Evolutionary conservation across 2,888 invertebrate genomes (phyloP), one percentile per base, ranked within the genome.

Genomic region (Panorpa germanica): DNA sequence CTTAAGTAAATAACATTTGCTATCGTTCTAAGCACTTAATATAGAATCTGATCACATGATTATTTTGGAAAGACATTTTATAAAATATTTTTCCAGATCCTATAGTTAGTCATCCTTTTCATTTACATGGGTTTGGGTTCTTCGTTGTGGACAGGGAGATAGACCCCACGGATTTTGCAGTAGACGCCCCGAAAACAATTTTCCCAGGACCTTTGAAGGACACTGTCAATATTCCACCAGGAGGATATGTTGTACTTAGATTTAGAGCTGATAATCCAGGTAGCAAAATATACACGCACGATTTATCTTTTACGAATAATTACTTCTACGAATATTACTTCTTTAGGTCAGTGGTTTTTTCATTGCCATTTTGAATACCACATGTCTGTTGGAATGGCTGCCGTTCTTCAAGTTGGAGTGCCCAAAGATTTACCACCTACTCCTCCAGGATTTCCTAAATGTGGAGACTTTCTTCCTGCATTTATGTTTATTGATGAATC

Each of bases 391-490:
- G 46, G 47, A 5, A 47, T 47, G 48, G 46, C 40, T 6, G 32
- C 47, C 10, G 35, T 47, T 15, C 7, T 46, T 8, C 45, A 47
- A 36, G 45, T 47, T 18, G 48, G 83, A 0, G 61, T 67, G 26
- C 44, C 55, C 18, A 48, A 55, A 13, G 68, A 82, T 42, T 68
- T 80, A 49, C 60, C 69, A 1, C 82, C 83, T 0, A 48, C 63
- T 12, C n/a, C n/a, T n/a, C n/a, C n/a, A n/a, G 68, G 72, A 45
- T 82, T 83, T 46, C 82, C 82, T 1, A 69, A 65, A 39, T 82
- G 83, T 45, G 76, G 78, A 8, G 74, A 72, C 33, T 83, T 69
- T 49, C 57, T 72, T 14, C 45, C 46, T 4, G 16, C 35, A n/a
- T 21, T 21, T 21, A 21, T n/a, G 10, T 9, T 21, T n/a, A n/a